Percentiles rank a stretch among this genome's conserved stretches.
phyloP scores from a whole-genome alignment of 2,888 invertebrate species.

The Aricia artaxerxes region DNA sequence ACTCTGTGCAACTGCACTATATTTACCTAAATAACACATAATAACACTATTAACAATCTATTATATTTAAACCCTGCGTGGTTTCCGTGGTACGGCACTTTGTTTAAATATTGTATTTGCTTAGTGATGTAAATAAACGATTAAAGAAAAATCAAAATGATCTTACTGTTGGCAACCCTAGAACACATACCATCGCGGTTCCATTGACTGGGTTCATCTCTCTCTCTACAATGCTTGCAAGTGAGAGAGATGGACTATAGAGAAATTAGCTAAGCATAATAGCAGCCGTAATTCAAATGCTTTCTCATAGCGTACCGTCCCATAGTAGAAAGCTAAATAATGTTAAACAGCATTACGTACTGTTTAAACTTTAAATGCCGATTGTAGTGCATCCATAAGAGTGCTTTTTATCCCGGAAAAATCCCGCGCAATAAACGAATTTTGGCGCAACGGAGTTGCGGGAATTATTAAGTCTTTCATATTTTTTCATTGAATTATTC shows the following conservation, averaged over 20 bases:
- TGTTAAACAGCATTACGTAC: neutral
- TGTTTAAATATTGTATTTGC: no score
- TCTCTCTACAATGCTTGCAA: conserved; percentile 35
- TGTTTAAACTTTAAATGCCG: neutral
- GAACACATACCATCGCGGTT: conserved; percentile 36
- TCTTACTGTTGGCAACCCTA: neutral
- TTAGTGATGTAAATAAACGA: no score
- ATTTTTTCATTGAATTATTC: no score
- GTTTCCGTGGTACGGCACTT: no score
- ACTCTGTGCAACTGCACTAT: neutral
- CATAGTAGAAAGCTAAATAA: conserved; percentile 27
- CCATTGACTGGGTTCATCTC: conserved; percentile 41
- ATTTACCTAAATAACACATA: no score
- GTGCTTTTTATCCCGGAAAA: neutral
- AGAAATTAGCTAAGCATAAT: conserved; percentile 41
- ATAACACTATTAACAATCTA: no score
- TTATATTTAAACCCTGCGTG: no score
- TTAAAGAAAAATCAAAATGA: neutral
- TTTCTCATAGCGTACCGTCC: conserved; percentile 39
- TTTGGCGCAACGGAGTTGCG: no score
- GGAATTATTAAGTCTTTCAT: no score
- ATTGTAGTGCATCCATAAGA: neutral
- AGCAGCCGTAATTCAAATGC: conserved; percentile 39
- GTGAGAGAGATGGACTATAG: conserved; percentile 36
- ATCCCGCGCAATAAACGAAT: no score